Evolutionary conservation across 2,113 vertebrate species (phyloP).

Genomic region (Seriola rivoliana): DNA sequence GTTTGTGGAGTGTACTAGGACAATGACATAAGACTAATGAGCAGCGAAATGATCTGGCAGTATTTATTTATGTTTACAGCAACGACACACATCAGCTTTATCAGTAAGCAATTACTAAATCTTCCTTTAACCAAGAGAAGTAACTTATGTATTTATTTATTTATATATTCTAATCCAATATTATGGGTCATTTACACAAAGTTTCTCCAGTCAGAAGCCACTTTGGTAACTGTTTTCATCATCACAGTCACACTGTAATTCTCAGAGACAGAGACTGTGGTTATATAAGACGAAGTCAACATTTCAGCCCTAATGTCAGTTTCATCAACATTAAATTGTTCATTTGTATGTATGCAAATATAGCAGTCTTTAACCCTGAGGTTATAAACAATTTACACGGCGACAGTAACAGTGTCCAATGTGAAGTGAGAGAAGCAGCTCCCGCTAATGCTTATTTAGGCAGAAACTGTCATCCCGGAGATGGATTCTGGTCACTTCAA

Average conservation of each 20-base stretch:
- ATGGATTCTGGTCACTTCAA: slow-evolving; percentile 72
- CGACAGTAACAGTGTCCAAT: slow-evolving; percentile 51
- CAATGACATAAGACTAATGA: slow-evolving; percentile 69
- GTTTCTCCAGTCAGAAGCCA: slow-evolving; percentile 13
- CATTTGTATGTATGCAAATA: slow-evolving; percentile 66
- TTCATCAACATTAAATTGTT: slow-evolving; percentile 54
- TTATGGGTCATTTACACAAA: slow-evolving; percentile 31
- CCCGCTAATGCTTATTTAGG: slow-evolving; percentile 48
- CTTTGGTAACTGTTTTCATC: slow-evolving; percentile 9
- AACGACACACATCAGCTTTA: slow-evolving; percentile 2
- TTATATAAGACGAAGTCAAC: slow-evolving; percentile 17
- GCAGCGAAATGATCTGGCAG: slow-evolving; percentile 48
- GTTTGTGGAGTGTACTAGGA: slow-evolving; percentile 35
- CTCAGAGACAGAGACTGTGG: not conserved
- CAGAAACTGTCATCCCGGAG: slow-evolving; percentile 54
- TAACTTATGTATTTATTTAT: not conserved
- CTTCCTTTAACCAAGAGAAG: slow-evolving; percentile 2
- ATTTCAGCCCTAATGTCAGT: slow-evolving; percentile 31
- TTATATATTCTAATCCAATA: slow-evolving; percentile 9
- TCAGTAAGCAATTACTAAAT: slow-evolving; percentile 7
- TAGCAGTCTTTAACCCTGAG: slow-evolving; percentile 37
- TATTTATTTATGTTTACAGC: slow-evolving; percentile 39
- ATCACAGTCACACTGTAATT: not conserved
- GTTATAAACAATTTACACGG: slow-evolving; percentile 60
- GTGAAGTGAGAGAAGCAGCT: slow-evolving; percentile 23